Conservation (phyloP, 1,140 invertebrate genomes). For the Diachasma alloeum region DNA sequence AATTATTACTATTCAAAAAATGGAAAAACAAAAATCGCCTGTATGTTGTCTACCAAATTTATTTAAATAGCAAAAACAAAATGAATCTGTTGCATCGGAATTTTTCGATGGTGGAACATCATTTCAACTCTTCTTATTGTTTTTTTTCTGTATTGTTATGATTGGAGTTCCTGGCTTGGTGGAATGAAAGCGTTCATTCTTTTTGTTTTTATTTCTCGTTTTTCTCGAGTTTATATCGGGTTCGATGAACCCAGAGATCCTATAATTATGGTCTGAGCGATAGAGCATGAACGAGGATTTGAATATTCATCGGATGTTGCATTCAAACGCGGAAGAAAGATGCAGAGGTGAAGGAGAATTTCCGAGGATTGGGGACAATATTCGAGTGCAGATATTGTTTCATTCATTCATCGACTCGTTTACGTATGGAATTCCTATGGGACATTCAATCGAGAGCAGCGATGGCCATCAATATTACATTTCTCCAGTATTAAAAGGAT, state of each 20-base stretch:
- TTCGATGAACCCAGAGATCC: background rate
- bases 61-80: background rate
- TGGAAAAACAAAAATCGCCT: background rate
- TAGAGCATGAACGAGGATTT: background rate
- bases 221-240: background rate
- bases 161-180: background rate
- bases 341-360: background rate
- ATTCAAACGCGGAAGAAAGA: background rate
- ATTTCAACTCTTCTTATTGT: background rate
- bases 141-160: background rate
- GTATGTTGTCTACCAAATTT: constrained; percentile 3
- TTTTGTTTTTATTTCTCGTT: background rate
- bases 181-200: background rate
- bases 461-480: too few species aligned
- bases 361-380: background rate
- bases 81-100: background rate
- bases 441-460: too few species aligned
- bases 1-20: constrained; percentile 8
- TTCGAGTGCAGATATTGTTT: too few species aligned
- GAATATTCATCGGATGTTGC: background rate
- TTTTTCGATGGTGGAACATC: background rate
- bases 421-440: too few species aligned
- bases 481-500: too few species aligned
- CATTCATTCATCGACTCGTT: too few species aligned
- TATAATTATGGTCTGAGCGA: background rate